These are phyloP conservation scores for Anastatus disparis DNA, from an alignment of 1,140 invertebrate genomes.

Conservation along the genomic window DNA sequence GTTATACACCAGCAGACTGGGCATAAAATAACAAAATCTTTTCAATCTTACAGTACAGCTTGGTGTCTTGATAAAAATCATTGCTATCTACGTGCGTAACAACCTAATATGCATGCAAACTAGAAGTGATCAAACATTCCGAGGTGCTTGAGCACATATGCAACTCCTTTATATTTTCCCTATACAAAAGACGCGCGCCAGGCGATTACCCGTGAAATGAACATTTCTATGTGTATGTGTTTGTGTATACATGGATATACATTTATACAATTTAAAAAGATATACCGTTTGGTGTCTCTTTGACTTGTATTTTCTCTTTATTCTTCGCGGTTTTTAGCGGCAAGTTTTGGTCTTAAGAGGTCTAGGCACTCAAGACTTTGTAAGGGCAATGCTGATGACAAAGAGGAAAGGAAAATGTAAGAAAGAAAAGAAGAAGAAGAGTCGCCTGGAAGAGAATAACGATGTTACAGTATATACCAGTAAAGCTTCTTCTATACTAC, in stretches of 20 bases:
- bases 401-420: conserved; percentile 19
- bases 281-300: not conserved
- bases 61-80: no score
- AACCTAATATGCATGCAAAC: conserved; percentile 27
- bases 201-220: conserved; percentile 35
- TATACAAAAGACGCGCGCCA: conserved; percentile 7
- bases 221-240: not conserved
- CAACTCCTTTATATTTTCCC: not conserved
- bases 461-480: not conserved
- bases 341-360: conserved; percentile 41
- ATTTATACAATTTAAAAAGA: not conserved
- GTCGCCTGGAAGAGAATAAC: no score
- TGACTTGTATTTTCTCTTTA: not conserved
- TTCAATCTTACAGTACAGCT: no score
- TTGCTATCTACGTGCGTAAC: not conserved
- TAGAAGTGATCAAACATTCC: not conserved
- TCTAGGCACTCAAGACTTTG: conserved; percentile 40
- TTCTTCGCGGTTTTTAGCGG: not conserved
- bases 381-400: not conserved
- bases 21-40: no score
- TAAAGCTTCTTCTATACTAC: not conserved
- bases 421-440: not conserved
- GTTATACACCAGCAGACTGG: no score
- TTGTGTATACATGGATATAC: no score
- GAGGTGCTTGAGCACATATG: no score